Base-by-base conservation (phyloP, 2,113 vertebrate species). In the Protobothrops flavoviridis region DNA sequence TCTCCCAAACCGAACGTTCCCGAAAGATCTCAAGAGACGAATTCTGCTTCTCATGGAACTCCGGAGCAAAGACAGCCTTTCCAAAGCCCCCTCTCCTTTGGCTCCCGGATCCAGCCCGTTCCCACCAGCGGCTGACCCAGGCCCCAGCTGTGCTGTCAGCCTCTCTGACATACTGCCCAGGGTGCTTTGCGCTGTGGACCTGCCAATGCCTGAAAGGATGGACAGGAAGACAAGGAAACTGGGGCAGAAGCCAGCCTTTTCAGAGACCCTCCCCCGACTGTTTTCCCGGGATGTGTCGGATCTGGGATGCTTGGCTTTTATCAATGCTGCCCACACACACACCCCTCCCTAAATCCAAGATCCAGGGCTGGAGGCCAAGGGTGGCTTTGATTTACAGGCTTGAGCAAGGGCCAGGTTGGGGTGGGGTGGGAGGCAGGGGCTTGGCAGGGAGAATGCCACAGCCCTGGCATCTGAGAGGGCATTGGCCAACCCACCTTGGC, bases 361-460 rank as follows among this genome's bases (percentile, higher is more conserved):
- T 10, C 2, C 21, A 13, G 17, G 88, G 74, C 93, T 21, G 56
- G 21, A 39, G 88, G 91, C 48, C 88, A 48, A 92, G 88, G 33
- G 87, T 8, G 57, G 88, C 57, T 92, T 90, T 92, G 93, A 92
- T 90, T 69, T 94, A 87, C 48, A 52, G 87, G 24, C 88, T 61
- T 90, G 91, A 88, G 33, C 2, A 2, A 2, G 3, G 7, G 93
- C 88, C 91, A 94, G 53, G 26, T 57, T 56, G 11, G 48, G 2
- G 26, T 56, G 11, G 48, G 2, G 26, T 23, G 12, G 21, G 17
- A 29, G 29, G 69, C 69, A 39, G 13, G 50, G 7, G 1, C 57
- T 69, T 90, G 93, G 91, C 93, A 92, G 4, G 56, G 74, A 17
- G 43, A 20, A 23, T 8, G 57, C 91, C 24, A 48, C 7, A 4